Conservation (phyloP, 1,140 invertebrate species). For the Eubasilissa regina region DNA sequence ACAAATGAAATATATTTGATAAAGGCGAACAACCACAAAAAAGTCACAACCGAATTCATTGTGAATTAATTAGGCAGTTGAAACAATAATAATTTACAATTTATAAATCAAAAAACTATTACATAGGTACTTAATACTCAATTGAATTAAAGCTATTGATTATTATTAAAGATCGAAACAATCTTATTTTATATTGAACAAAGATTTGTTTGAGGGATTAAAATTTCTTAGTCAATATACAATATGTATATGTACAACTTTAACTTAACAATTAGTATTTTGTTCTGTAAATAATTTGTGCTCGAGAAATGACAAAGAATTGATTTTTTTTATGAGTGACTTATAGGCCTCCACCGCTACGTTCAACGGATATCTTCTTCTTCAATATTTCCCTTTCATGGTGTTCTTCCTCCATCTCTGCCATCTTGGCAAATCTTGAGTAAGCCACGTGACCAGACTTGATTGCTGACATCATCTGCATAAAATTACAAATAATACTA, state of each 20-base stretch:
- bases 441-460: constrained; percentile 94
- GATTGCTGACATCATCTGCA: constrained; percentile 96
- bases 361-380: constrained; percentile 89
- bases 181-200: not conserved
- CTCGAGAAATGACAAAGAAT: not conserved
- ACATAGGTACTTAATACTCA: not conserved
- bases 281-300: constrained; percentile 7
- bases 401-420: constrained; percentile 89
- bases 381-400: constrained; percentile 82
- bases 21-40: not conserved
- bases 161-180: not conserved
- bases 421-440: constrained; percentile 92
- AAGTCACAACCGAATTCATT: constrained; percentile 7
- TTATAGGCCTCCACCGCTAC: constrained; percentile 95
- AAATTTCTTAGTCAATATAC: not conserved
- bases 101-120: not conserved
- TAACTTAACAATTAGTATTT: not conserved
- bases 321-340: constrained; percentile 9
- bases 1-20: not conserved
- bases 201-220: not conserved
- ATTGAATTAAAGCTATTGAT: not conserved
- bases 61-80: not conserved
- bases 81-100: not conserved
- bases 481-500: not conserved
- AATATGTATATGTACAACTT: not conserved